Percentiles rank a stretch among this genome's conserved stretches.
phyloP scores from a whole-genome alignment of 2,888 invertebrate species.

The Drosophila kambysellisi region DNA sequence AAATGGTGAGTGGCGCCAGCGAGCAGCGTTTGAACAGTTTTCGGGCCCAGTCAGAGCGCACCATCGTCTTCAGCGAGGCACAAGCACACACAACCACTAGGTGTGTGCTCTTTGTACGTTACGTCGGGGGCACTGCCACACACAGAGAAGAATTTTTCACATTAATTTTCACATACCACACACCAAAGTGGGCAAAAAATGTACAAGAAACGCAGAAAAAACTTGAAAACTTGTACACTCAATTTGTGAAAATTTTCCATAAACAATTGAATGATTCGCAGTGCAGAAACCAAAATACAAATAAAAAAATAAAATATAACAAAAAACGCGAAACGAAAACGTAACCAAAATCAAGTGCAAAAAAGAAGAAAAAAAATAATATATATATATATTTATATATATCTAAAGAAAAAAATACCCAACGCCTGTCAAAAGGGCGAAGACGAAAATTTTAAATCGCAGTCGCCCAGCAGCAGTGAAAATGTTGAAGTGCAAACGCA shows the following conservation, averaged over 20 bases:
- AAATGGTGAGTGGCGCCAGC: conserved; percentile 40
- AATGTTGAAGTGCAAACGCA: conserved; percentile 36
- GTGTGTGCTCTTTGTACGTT: conserved; percentile 82
- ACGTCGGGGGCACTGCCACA: conserved; percentile 72
- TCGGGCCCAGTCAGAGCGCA: conserved; percentile 72
- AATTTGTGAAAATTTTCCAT: conserved; percentile 64
- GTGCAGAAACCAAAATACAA: conserved; percentile 36
- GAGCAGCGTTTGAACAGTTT: conserved; percentile 54
- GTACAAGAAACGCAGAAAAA: conserved; percentile 69
- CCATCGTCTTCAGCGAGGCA: conserved; percentile 79
- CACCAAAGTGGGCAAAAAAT: conserved; percentile 52
- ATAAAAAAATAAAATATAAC: conserved; percentile 38
- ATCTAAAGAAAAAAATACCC: conserved; percentile 3
- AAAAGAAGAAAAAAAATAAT: conserved; percentile 24
- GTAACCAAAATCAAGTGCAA: conserved; percentile 48
- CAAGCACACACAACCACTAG: conserved; percentile 74
- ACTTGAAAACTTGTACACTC: conserved; percentile 53
- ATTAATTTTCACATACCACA: conserved; percentile 70
- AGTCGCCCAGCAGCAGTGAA: conserved; percentile 53
- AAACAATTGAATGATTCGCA: conserved; percentile 34
- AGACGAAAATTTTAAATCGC: conserved; percentile 14
- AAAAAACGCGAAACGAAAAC: conserved; percentile 30
- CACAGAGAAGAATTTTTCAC: conserved; percentile 65
- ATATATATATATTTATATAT: neutral
- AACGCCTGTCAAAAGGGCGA: conserved; percentile 28